Percentiles rank a stretch among this genome's conserved stretches.
phyloP scores from a whole-genome alignment of 2,113 vertebrate species.

The Polypterus senegalus region DNA sequence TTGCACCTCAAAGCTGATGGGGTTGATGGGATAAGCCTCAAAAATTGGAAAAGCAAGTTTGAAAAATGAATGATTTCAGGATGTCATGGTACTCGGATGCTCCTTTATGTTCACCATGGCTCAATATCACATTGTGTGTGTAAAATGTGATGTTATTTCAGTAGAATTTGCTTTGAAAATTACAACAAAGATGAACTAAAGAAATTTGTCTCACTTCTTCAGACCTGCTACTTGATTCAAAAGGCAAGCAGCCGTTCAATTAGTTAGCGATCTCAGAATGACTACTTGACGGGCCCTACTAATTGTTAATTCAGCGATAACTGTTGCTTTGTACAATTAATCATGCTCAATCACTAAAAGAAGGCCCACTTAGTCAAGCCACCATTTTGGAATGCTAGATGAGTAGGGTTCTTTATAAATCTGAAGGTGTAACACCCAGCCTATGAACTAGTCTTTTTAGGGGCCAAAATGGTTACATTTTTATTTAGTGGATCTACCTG shows the following conservation, averaged over 20 bases:
- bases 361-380: conserved; percentile 63
- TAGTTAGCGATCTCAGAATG: conserved; percentile 78
- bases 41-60: too few species aligned
- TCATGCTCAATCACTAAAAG: conserved; percentile 69
- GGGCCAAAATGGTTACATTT: conserved; percentile 64
- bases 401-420: conserved; percentile 42
- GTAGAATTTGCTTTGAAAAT: too few species aligned
- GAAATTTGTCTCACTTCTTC: conserved; percentile 35
- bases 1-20: too few species aligned
- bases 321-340: conserved; percentile 89
- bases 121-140: too few species aligned
- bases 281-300: conserved; percentile 83
- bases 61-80: too few species aligned
- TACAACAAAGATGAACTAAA: conserved; percentile 11
- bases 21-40: too few species aligned
- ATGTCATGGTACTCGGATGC: too few species aligned
- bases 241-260: conserved; percentile 81
- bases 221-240: conserved; percentile 66
- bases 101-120: too few species aligned
- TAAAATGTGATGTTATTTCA: too few species aligned
- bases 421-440: conserved; percentile 18
- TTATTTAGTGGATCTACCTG: conserved; percentile 53
- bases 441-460: conserved; percentile 55
- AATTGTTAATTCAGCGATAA: conserved; percentile 87
- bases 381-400: conserved; percentile 54